phyloP scores from a whole-genome alignment of 2,888 invertebrate species.

The Ennomos fuscantarius region DNA sequence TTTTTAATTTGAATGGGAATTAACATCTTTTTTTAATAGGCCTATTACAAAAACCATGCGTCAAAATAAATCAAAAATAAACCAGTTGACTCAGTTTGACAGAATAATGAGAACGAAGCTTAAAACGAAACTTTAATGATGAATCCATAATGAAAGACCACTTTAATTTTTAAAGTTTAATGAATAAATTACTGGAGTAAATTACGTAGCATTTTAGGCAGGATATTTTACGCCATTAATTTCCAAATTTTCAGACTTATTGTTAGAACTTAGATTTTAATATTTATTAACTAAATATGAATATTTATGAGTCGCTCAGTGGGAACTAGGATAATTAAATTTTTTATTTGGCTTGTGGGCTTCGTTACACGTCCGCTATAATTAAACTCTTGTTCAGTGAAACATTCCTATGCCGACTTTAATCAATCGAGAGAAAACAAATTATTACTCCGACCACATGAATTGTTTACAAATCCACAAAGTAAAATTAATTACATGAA shows the following conservation, averaged over 20 bases:
- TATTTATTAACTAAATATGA: conserved; percentile 26
- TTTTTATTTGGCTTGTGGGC: conserved; percentile 7
- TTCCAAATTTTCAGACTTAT: conserved; percentile 8
- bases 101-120: neutral
- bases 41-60: too few relatives aligned
- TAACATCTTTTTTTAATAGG: too few relatives aligned
- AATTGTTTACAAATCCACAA: too few relatives aligned
- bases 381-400: conserved; percentile 2
- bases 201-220: conserved; percentile 5
- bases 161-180: conserved; percentile 12
- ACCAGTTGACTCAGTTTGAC: too few relatives aligned
- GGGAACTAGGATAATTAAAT: conserved; percentile 17
- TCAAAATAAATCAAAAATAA: neutral
- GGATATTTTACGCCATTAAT: conserved; percentile 11
- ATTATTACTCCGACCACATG: neutral
- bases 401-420: neutral
- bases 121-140: conserved; percentile 15
- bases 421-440: neutral
- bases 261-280: conserved; percentile 13
- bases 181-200: conserved; percentile 18
- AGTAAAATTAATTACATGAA: too few relatives aligned
- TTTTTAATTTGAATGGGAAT: too few relatives aligned
- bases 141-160: conserved; percentile 20
- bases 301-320: conserved; percentile 19
- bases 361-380: conserved; percentile 7